Base-by-base conservation (phyloP, 2,797 vertebrate species). In the Discoglossus pictus region DNA sequence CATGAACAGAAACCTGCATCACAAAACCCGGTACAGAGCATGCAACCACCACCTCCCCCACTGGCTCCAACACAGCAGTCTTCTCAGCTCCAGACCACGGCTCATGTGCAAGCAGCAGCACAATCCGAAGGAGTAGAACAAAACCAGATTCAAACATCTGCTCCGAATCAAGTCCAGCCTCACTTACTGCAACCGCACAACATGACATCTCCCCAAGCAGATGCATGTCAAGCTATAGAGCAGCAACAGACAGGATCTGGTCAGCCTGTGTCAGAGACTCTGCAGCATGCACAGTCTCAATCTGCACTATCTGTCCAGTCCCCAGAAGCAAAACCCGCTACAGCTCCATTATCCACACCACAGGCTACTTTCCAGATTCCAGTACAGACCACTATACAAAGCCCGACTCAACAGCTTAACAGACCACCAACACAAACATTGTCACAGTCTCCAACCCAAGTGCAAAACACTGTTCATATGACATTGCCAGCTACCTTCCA, bases 401-500 rank as follows among this genome's bases (percentile, higher is more conserved):
- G 80, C 86, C 79, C 81, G 53, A 75, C 54, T 35, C 82, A 79
- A 43, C 79, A 69, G 59, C 79, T 75, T 8, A 83, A 75, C 35
- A 86, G 80, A 55, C 56, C 76, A 12, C 82, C 73, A 69, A 65
- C 82, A 31, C 59, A 68, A 23, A 7, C 73, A 20, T 83, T 76
- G 66, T 55, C 84, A 18, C 24, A 46, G 6, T n/a, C n/a, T 6
- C 17, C 38, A n/a, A 21, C 46, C 21, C 82, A 86, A 62, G 77
- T 79, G 74, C 87, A 80, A 66, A 78, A 79, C 73, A 84, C 80
- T 42, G 79, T 73, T 60, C 91, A 89, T 27, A 80, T 89, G 16
- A 68, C 80, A 80, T 87, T 78, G 84, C 92, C 74, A 16, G 81
- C 92, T 54, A 93, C 93, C 78, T 89, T 90, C 79, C 94, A 93